These are phyloP conservation scores for Microtus agrestis DNA, from an alignment of 2,797 vertebrate species.

Conservation along the genomic window DNA sequence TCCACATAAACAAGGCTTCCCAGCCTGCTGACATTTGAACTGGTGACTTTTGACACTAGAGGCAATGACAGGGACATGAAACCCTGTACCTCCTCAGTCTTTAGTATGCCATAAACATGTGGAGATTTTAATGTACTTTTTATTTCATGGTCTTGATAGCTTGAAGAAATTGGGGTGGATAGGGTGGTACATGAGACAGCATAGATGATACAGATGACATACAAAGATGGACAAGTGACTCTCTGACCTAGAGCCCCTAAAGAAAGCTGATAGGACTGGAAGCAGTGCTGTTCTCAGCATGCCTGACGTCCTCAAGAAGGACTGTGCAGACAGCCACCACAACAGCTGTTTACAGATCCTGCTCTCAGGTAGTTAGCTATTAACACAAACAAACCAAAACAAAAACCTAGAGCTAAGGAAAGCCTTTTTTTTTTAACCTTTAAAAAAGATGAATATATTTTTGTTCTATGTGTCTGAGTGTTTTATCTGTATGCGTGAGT, in stretches of 20 bases:
- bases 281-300: not conserved
- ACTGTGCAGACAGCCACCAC: conserved; percentile 1
- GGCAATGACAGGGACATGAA: not conserved
- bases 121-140: not conserved
- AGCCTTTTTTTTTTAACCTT: not conserved
- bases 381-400: not conserved
- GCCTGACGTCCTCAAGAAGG: not conserved
- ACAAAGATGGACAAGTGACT: conserved; percentile 45
- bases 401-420: not conserved
- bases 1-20: conserved; percentile 4
- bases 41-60: conserved; percentile 39
- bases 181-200: not conserved
- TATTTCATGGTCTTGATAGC: not conserved
- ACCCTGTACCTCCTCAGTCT: not conserved
- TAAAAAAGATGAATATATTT: not conserved
- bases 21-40: conserved; percentile 32
- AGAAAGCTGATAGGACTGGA: conserved; percentile 15
- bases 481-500: not conserved
- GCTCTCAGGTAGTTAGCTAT: conserved; percentile 3
- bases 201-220: not conserved
- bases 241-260: not conserved
- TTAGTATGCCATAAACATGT: not conserved
- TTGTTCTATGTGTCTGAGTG: not conserved
- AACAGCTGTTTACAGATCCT: conserved; percentile 46
- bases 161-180: not conserved